Evolutionary conservation across 2,888 invertebrate species (phyloP).

Genomic region (Barypeithes pellucidus): DNA sequence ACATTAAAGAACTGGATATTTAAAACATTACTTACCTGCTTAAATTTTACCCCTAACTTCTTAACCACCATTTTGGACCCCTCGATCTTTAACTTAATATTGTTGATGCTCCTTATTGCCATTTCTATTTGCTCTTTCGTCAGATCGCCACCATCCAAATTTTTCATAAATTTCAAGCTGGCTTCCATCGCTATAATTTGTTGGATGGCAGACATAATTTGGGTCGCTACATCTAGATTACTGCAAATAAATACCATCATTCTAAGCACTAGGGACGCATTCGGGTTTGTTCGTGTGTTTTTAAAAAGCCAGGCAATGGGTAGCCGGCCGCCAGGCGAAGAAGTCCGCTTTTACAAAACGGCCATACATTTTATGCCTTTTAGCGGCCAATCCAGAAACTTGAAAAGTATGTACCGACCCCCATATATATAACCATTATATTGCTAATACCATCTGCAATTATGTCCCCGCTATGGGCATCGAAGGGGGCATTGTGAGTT

Average conservation of each 20-base stretch:
- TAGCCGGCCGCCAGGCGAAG: too few species aligned
- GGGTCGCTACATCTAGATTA: constrained; percentile 73
- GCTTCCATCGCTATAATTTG: constrained; percentile 76
- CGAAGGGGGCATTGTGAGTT: too few species aligned
- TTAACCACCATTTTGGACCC: constrained; percentile 25
- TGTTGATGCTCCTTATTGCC: constrained; percentile 28
- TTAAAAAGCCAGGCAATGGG: too few species aligned
- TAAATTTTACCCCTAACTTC: constrained; percentile 15
- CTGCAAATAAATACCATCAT: constrained; percentile 64
- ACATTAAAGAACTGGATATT: too few species aligned
- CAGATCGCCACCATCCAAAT: constrained; percentile 63
- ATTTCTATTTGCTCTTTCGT: constrained; percentile 47
- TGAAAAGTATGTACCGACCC: too few species aligned
- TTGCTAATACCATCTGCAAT: too few species aligned
- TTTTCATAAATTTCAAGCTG: constrained; percentile 73
- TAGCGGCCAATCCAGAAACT: too few species aligned
- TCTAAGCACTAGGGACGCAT: not conserved
- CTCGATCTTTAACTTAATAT: constrained; percentile 34
- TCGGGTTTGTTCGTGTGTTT: too few species aligned
- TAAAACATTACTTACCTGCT: constrained; percentile 40
- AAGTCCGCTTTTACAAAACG: too few species aligned
- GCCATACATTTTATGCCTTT: too few species aligned
- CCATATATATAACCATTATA: too few species aligned
- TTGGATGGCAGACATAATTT: constrained; percentile 74
- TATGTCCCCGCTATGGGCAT: too few species aligned